Evolutionary conservation across 2,797 vertebrate genomes (phyloP).

Genomic region (Cyclopterus lumpus): DNA sequence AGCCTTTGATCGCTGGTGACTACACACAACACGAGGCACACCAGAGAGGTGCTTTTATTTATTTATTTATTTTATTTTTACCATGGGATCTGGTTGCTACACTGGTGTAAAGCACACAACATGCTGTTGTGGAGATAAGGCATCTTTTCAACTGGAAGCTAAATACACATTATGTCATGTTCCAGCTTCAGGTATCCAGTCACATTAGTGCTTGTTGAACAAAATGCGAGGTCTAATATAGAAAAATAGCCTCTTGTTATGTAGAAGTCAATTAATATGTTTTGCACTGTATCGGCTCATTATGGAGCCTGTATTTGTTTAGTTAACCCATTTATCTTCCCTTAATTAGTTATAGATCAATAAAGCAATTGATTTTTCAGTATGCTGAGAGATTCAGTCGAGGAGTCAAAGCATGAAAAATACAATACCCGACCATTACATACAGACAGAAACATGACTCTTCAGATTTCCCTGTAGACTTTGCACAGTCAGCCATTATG

Average conservation of each 20-base stretch:
- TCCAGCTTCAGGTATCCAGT: constrained; percentile 28
- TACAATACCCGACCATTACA: constrained; percentile 75
- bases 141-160: constrained; percentile 18
- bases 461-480: constrained; percentile 75
- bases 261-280: constrained; percentile 79
- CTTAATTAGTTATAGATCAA: constrained; percentile 88
- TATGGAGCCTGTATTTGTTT: constrained; percentile 83
- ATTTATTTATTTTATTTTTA: constrained; percentile 37
- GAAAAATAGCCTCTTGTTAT: constrained; percentile 62
- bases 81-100: constrained; percentile 51
- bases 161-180: constrained; percentile 12
- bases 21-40: constrained; percentile 72
- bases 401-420: constrained; percentile 80
- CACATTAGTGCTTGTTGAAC: constrained; percentile 42
- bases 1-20: constrained; percentile 83
- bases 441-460: constrained; percentile 78
- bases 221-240: constrained; percentile 41
- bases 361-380: constrained; percentile 87
- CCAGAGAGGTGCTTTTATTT: constrained; percentile 40
- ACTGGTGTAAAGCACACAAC: constrained; percentile 19
- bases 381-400: constrained; percentile 75
- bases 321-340: constrained; percentile 84
- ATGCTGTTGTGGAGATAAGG: constrained; percentile 26
- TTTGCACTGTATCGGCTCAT: constrained; percentile 79
- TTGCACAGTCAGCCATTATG: constrained; percentile 52